Evolutionary conservation across 2,113 vertebrate species (phyloP).

Genomic region (Astatoreochromis straeleni): DNA sequence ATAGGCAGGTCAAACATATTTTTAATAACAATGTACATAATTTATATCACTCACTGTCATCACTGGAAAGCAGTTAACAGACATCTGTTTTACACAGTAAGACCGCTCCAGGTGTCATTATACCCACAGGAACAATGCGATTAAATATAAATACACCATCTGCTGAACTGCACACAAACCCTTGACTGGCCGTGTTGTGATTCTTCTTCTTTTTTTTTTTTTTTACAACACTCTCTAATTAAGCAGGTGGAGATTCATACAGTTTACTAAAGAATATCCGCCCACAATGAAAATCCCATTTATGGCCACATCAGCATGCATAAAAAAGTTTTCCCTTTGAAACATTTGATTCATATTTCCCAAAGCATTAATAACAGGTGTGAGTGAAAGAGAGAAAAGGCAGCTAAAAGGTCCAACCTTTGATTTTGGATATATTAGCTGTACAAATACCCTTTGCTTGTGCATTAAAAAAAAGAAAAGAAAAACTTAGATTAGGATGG

Average conservation of each 20-base stretch:
- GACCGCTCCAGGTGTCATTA: not conserved
- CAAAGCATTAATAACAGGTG: not conserved
- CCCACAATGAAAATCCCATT: not conserved
- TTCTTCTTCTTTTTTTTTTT: not conserved
- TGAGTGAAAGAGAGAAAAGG: not conserved
- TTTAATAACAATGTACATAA: constrained; percentile 5
- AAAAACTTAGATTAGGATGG: not conserved
- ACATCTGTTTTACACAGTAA: not conserved
- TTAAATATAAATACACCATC: constrained; percentile 1
- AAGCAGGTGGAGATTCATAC: not conserved
- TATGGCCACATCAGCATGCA: not conserved
- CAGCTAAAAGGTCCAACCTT: not conserved
- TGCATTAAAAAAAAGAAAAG: not conserved
- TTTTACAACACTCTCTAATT: not conserved
- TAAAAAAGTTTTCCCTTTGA: not conserved
- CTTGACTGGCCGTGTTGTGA: not conserved
- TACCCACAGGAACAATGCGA: not conserved
- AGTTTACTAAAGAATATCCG: not conserved
- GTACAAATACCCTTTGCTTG: not conserved
- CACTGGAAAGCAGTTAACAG: not conserved
- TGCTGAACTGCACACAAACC: not conserved
- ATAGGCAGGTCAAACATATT: not conserved
- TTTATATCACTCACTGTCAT: constrained; percentile 1
- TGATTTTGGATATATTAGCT: not conserved
- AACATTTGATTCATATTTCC: not conserved